Base-by-base conservation (phyloP, 2,888 invertebrate species). In the Biston betularia region DNA sequence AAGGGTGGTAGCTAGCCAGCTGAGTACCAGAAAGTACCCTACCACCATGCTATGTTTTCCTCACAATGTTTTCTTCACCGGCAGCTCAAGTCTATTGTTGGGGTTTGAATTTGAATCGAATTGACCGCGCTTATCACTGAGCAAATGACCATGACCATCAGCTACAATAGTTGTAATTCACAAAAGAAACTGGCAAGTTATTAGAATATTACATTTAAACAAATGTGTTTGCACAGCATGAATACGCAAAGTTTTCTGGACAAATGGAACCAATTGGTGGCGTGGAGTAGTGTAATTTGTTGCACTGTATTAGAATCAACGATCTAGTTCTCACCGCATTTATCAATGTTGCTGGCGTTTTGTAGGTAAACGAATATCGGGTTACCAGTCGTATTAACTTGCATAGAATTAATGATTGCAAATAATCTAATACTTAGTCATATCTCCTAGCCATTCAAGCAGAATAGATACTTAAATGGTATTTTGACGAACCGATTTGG, bases 161-260 rank as follows among this genome's bases (percentile, higher is more conserved):
- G 1, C 24, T 24, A 24, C 24, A 2, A 24, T 24, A 24, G 1
- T 24, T 24, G 24, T 24, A 24, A 24, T 24, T 3, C 24, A 24
- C 3, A 24, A 24, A 24, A 24, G 24, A 24, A 3, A 3, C 24
- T 24, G 3, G 24, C 24, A 24, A 24, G 24, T 24, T 24, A 24
- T 24, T 3, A 24, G 24, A 77, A 69, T 79, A 78, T 82, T 86
- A 85, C 88, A 90, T 90, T 86, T 84, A 79, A 81, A 84, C 83
- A 82, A 86, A 88, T 89, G 84, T 84, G 83, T 87, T 87, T 85
- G 85, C 86, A 85, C 82, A 75, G 75, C 72, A 73, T 66, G 64
- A 75, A 70, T 76, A 75, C 75, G 76, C 72, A 67, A 68, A 58
- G 71, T 63, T 69, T 70, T 66, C 57, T 64, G 77, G 75, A 81